These are phyloP conservation scores for Rhynchonema sp. DNA, from an alignment of 2,888 invertebrate species.

Conservation along the genomic window DNA sequence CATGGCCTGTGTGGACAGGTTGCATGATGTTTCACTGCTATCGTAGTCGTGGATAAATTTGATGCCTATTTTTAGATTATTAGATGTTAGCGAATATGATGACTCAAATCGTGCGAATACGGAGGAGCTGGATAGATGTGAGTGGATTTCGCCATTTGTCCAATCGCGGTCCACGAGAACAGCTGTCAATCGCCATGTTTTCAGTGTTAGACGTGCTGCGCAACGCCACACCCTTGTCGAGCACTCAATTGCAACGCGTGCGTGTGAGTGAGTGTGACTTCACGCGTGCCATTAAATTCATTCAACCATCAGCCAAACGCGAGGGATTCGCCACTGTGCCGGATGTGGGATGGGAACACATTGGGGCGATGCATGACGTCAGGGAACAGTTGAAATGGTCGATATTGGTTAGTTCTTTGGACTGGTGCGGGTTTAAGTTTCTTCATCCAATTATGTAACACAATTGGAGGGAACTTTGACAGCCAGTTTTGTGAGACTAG, in stretches of 20 bases:
- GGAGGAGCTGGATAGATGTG: too few relatives aligned
- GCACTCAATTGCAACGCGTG: conserved; percentile 24
- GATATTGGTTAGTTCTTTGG: conserved; percentile 38
- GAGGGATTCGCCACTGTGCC: conserved; percentile 96
- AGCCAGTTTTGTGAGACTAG: too few relatives aligned
- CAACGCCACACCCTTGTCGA: neutral
- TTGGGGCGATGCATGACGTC: conserved; percentile 71
- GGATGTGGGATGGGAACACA: conserved; percentile 86
- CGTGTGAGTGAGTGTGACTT: conserved; percentile 24
- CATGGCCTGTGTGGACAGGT: conserved; percentile 59
- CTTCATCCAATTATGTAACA: too few relatives aligned
- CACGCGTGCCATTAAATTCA: conserved; percentile 50
- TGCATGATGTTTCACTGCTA: neutral
- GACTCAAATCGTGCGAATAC: too few relatives aligned
- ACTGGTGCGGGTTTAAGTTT: too few relatives aligned
- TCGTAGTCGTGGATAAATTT: neutral
- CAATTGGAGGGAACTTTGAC: too few relatives aligned
- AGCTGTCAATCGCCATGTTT: too few relatives aligned
- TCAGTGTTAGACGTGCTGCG: neutral
- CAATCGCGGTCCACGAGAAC: too few relatives aligned
- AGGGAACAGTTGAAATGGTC: conserved; percentile 71
- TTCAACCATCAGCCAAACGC: conserved; percentile 77
- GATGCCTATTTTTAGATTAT: too few relatives aligned
- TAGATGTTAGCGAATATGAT: too few relatives aligned
- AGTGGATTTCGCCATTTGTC: too few relatives aligned